phyloP scores from a whole-genome alignment of 2,113 vertebrate genomes.

The Oryzias woworae region DNA sequence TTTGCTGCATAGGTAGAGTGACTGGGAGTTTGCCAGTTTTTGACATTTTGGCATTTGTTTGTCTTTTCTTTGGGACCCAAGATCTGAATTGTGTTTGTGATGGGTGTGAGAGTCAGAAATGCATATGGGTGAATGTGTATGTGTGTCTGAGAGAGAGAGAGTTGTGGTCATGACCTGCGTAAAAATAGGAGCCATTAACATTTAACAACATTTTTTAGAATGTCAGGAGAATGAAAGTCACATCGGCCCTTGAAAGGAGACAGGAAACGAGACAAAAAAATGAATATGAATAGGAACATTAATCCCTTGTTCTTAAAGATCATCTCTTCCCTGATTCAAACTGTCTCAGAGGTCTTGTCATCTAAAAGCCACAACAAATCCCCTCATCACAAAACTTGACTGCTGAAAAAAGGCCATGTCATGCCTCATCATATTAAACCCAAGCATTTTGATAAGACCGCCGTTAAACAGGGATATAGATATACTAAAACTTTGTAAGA shows the following conservation, averaged over 20 bases:
- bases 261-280: constrained; percentile 42
- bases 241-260: constrained; percentile 52
- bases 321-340: constrained; percentile 42
- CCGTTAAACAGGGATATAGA: constrained; percentile 42
- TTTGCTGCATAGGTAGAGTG: too few relatives aligned
- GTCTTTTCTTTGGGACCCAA: too few relatives aligned
- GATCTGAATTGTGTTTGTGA: background rate
- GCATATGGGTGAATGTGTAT: constrained; percentile 8
- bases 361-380: constrained; percentile 62
- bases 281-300: constrained; percentile 62
- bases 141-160: constrained; percentile 13
- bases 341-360: constrained; percentile 60
- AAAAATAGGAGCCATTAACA: constrained; percentile 78
- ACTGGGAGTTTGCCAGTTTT: too few relatives aligned
- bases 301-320: constrained; percentile 64
- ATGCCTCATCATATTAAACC: constrained; percentile 25
- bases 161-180: constrained; percentile 54
- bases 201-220: constrained; percentile 72
- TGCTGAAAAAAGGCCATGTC: constrained; percentile 46
- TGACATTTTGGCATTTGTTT: too few relatives aligned
- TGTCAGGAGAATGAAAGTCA: constrained; percentile 70
- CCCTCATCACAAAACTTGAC: constrained; percentile 53
- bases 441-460: constrained; percentile 34
- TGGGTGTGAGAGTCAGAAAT: background rate
- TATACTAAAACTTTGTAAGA: background rate